Evolutionary conservation across 2,888 invertebrate species (phyloP).

Genomic region (Therioaphis trifolii): DNA sequence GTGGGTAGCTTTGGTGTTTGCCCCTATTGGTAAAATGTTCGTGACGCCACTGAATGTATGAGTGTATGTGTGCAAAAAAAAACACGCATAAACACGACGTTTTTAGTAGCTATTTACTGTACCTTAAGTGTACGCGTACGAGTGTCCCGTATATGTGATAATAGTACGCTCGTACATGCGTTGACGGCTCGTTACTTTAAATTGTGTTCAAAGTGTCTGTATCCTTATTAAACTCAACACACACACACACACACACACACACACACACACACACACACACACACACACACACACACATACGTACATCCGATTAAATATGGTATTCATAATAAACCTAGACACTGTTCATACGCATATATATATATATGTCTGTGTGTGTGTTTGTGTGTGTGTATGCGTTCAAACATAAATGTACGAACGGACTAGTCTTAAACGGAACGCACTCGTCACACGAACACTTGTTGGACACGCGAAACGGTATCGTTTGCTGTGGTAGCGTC

Average conservation of each 20-base stretch:
- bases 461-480: conserved; percentile 25
- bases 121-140: neutral
- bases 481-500: neutral
- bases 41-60: too few species aligned
- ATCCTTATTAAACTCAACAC: conserved; percentile 64
- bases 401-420: neutral
- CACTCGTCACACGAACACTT: neutral
- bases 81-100: too few species aligned
- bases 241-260: conserved; percentile 34
- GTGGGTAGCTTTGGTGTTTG: too few species aligned
- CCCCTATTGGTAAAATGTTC: too few species aligned
- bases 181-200: conserved; percentile 33
- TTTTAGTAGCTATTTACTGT: too few species aligned
- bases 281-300: conserved; percentile 54
- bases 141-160: neutral
- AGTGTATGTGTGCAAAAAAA: too few species aligned
- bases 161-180: neutral
- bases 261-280: too few species aligned
- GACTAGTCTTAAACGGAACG: neutral
- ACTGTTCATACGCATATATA: too few species aligned
- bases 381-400: neutral
- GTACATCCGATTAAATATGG: too few species aligned
- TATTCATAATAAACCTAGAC: too few species aligned
- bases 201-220: conserved; percentile 59
- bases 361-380: neutral